These are phyloP conservation scores for Talpa occidentalis DNA, from an alignment of 2,113 vertebrate species.

Conservation along the genomic window DNA sequence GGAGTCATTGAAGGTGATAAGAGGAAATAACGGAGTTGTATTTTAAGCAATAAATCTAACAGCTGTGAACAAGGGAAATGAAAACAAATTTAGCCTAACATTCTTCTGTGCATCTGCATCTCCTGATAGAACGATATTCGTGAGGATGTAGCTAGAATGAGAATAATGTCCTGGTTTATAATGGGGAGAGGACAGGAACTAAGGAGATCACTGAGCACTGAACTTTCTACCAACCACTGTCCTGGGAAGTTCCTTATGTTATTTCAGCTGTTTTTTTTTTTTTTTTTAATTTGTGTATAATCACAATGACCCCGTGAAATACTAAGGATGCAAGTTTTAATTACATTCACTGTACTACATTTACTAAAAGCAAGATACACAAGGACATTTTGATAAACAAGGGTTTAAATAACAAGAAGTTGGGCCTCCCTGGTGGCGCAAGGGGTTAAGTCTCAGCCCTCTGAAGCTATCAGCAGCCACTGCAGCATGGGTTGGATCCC, in stretches of 20 bases:
- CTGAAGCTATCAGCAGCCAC: no score
- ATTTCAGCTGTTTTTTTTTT: not conserved
- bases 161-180: not conserved
- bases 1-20: not conserved
- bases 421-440: no score
- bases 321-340: not conserved
- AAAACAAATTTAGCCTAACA: not conserved
- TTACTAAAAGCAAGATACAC: not conserved
- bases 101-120: not conserved
- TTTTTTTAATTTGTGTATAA: not conserved
- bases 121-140: not conserved
- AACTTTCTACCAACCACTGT: not conserved
- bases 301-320: not conserved
- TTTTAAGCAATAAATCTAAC: not conserved
- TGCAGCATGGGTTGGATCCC: no score
- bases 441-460: no score
- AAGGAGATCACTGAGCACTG: not conserved
- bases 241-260: not conserved
- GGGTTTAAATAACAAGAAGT: not conserved
- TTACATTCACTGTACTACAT: not conserved
- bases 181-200: not conserved
- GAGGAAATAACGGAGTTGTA: not conserved
- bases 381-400: constrained; percentile 21
- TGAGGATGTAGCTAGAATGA: not conserved
- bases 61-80: not conserved